Conservation (phyloP, 2,797 vertebrate genomes). For the Glossophaga mutica region DNA sequence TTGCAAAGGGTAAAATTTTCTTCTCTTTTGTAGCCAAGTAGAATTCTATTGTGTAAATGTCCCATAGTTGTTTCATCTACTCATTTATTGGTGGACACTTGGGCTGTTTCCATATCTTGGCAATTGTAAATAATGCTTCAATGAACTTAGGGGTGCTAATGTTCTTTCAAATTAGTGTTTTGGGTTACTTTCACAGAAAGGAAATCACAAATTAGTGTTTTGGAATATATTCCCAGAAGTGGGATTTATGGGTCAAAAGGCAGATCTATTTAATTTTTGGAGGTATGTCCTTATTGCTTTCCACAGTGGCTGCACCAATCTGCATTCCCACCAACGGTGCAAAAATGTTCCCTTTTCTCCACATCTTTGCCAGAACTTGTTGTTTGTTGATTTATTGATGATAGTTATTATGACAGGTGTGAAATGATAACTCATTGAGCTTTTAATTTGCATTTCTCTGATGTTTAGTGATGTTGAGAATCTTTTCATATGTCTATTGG, state of each 20-base stretch:
- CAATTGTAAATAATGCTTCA: not conserved
- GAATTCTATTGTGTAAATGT: not conserved
- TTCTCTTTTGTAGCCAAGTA: not conserved
- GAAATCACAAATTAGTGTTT: too few relatives aligned
- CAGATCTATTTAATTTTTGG: not conserved
- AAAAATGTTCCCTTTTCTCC: not conserved
- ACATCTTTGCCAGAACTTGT: not conserved
- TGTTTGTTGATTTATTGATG: not conserved
- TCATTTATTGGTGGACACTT: not conserved
- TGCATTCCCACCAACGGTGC: not conserved
- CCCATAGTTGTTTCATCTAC: not conserved
- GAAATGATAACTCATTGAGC: not conserved
- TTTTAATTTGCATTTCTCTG: not conserved
- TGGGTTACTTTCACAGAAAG: too few relatives aligned
- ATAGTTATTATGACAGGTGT: not conserved
- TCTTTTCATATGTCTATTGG: not conserved
- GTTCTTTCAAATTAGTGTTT: not conserved
- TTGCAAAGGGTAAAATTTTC: not conserved
- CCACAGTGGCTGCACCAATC: not conserved
- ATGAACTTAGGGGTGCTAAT: not conserved
- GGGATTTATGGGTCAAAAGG: not conserved
- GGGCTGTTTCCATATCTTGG: not conserved
- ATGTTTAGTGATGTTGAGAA: not conserved
- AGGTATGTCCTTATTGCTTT: not conserved
- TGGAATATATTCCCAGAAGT: not conserved